A percentile compares a stretch with the other conserved stretches of the same genome.
phyloP scores from a whole-genome alignment of 2,797 vertebrate genomes.

The Spinus olivaceus region DNA sequence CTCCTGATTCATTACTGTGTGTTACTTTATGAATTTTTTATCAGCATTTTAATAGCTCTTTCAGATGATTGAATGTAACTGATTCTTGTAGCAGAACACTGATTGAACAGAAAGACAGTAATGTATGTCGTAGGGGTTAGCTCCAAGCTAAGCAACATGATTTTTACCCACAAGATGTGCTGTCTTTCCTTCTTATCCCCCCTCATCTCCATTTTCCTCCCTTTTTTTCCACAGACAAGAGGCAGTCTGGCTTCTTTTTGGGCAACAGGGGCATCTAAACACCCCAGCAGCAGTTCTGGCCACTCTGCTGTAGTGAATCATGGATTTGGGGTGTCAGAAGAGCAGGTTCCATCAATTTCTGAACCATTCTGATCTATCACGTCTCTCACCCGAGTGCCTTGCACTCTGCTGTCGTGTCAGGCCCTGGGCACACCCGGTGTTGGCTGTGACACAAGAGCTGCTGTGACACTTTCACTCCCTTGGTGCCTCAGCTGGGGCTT shows the following conservation, averaged over 20 bases:
- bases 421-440: background rate
- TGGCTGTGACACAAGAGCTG: constrained; percentile 2
- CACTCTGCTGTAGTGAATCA: background rate
- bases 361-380: background rate
- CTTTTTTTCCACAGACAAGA: background rate
- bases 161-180: constrained; percentile 69
- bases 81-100: constrained; percentile 83
- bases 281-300: background rate
- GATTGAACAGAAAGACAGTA: constrained; percentile 83
- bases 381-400: background rate
- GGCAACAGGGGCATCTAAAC: background rate
- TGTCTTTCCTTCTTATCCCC: background rate
- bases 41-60: constrained; percentile 88
- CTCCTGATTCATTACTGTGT: constrained; percentile 87
- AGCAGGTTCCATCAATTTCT: background rate
- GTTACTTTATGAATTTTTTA: constrained; percentile 90
- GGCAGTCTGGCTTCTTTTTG: background rate
- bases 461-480: background rate
- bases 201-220: background rate
- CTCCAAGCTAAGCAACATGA: constrained; percentile 76
- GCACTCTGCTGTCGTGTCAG: background rate
- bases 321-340: background rate
- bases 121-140: constrained; percentile 81
- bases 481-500: background rate
- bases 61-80: constrained; percentile 86